A percentile compares a stretch with the other conserved stretches of the same genome.
Evolutionary conservation across 2,797 vertebrate species (phyloP).

Genomic region (Oreochromis grahami): DNA sequence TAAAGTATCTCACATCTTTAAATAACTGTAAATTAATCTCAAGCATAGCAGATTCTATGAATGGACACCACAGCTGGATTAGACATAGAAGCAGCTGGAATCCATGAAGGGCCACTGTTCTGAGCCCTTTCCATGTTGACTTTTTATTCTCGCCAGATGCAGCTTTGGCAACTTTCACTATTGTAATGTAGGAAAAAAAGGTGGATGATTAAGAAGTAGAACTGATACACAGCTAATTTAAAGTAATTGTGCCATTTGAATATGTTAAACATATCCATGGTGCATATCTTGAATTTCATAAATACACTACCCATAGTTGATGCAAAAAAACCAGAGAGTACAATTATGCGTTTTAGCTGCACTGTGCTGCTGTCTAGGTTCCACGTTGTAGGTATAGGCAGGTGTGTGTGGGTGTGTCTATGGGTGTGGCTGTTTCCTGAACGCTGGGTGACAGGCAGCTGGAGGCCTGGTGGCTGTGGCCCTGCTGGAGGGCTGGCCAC

Average conservation of each 20-base stretch:
- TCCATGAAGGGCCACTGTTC: slow-evolving; percentile 45
- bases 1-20: too few species aligned
- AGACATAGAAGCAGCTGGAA: slow-evolving; percentile 59
- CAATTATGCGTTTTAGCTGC: too few species aligned
- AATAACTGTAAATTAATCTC: neutral
- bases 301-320: neutral
- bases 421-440: too few species aligned
- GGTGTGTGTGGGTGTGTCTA: too few species aligned
- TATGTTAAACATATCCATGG: neutral
- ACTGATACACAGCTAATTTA: slow-evolving; percentile 10
- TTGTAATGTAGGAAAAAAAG: slow-evolving; percentile 27
- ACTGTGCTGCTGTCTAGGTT: too few species aligned
- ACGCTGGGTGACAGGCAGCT: too few species aligned
- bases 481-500: too few species aligned
- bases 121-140: slow-evolving; percentile 35
- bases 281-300: neutral
- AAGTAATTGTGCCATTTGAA: slow-evolving; percentile 25
- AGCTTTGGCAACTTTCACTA: neutral
- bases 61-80: slow-evolving; percentile 37
- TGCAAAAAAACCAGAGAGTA: slow-evolving; percentile 16
- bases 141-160: neutral
- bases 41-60: slow-evolving; percentile 24
- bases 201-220: slow-evolving; percentile 52
- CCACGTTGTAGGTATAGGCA: too few species aligned
- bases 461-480: too few species aligned